Base-by-base conservation (phyloP, 1,140 invertebrate species). In the Nixonia krombeini region DNA sequence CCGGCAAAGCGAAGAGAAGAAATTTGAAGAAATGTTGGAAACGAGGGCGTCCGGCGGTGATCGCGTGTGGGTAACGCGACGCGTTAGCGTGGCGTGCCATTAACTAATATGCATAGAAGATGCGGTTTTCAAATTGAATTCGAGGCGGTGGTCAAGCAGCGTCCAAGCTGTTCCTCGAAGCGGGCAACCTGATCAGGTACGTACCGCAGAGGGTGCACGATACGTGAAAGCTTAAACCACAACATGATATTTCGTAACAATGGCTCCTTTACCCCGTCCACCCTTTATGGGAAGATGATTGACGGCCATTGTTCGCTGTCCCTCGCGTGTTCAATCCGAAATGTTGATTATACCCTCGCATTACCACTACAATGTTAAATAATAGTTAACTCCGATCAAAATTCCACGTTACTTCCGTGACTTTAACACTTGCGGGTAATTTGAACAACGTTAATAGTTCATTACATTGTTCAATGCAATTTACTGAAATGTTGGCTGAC, bases 211-310 rank as follows among this genome's bases (percentile, higher is more conserved):
- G 58, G 52, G 56, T 47, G 29, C 35, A 52, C 47, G 41, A 49
- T 42, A 59, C 53, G 61, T 69, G 65, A 69, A 69, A 69, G 65
- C 58, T 63, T 69, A 63, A 58, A 63, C 59, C 55, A 46, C 59
- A 57, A 40, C 57, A 70, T 52, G 59, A 61, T 64, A 61, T 61
- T 63, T 58, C 35, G 50, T 29, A 69, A 69, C 55, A 69, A 64
- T 50, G 58, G 50, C 58, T 47, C 40, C 56, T 47, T 57, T 62
- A 50, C 41, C 65, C 38, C 12, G 35, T 50, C 50, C 42, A 55
- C 56, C 51, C 55, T 64, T 64, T 56, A 58, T 38, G 18, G 8
- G 44, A 37, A 53, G 38, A 70, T 70, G 66, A 70, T 70, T 70
- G 66, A 70, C 66, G 56, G 59, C 59, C 37, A 64, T 70, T 70